phyloP scores from a whole-genome alignment of 2,113 vertebrate genomes.

The Mohoua ochrocephala region DNA sequence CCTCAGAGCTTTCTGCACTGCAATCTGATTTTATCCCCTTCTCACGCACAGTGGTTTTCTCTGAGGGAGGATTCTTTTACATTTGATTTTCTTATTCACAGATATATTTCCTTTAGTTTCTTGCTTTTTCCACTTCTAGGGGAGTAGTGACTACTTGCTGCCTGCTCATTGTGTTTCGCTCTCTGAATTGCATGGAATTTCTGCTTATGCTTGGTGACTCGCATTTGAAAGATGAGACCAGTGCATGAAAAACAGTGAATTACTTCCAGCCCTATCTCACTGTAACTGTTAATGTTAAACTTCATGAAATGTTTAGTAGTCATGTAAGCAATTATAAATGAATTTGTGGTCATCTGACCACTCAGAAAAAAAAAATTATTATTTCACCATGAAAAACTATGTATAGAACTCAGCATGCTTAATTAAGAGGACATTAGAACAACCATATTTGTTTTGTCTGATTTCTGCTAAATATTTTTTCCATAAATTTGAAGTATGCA shows the following conservation, averaged over 20 bases:
- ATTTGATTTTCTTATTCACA: neutral
- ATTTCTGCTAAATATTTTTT: neutral
- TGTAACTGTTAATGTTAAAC: neutral
- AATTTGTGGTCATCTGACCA: neutral
- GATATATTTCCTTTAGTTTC: neutral
- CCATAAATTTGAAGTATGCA: neutral
- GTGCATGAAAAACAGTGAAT: neutral
- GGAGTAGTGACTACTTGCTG: neutral
- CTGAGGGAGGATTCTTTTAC: neutral
- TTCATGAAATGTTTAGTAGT: neutral
- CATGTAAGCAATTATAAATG: neutral
- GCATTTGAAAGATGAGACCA: neutral
- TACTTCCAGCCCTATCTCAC: neutral
- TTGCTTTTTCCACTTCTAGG: neutral
- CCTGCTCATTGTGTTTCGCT: neutral
- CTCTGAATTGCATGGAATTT: neutral
- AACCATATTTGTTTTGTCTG: neutral
- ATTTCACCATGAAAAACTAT: neutral
- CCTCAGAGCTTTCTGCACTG: accelerated
- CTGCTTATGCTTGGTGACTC: neutral
- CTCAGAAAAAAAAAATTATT: neutral
- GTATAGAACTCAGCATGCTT: neutral
- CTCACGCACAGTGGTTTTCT: accelerated
- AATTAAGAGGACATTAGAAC: neutral
- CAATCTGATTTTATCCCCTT: neutral